phyloP scores from a whole-genome alignment of 2,888 invertebrate species.

The Drosophila neutralis region DNA sequence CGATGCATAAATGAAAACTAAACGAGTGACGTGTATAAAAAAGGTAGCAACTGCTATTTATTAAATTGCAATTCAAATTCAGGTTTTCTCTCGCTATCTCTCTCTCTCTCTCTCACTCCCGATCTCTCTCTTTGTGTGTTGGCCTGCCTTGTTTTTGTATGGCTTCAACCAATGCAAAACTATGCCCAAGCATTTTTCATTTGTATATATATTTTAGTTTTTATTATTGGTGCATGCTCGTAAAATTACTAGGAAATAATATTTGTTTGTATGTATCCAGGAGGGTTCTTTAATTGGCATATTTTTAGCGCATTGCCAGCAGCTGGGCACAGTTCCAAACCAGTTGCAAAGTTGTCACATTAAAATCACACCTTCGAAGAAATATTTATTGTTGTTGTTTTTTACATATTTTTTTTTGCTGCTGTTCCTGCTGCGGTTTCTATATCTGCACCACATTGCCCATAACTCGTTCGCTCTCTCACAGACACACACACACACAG shows the following conservation, averaged over 20 bases:
- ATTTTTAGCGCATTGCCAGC: constrained; percentile 47
- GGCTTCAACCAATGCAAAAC: constrained; percentile 58
- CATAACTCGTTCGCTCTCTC: constrained; percentile 72
- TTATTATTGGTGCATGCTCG: constrained; percentile 47
- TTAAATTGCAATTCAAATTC: constrained; percentile 72
- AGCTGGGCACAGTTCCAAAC: constrained; percentile 46
- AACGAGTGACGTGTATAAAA: constrained; percentile 64
- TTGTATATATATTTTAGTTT: constrained; percentile 4
- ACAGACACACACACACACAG: constrained; percentile 28
- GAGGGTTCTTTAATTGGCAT: constrained; percentile 43
- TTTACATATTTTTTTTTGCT: neutral
- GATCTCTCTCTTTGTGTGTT: constrained; percentile 5
- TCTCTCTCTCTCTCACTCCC: neutral
- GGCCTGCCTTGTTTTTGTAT: constrained; percentile 46
- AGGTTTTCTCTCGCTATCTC: constrained; percentile 46
- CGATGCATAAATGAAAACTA: constrained; percentile 68
- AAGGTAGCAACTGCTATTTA: constrained; percentile 69
- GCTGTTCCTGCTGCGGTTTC: constrained; percentile 48
- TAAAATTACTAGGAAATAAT: constrained; percentile 48
- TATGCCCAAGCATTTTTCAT: neutral
- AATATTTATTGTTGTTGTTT: constrained; percentile 67
- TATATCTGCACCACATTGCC: constrained; percentile 66
- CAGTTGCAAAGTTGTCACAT: constrained; percentile 81
- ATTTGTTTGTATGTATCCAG: constrained; percentile 53
- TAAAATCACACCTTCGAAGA: constrained; percentile 77